Base-by-base conservation (phyloP, 2,113 vertebrate genomes). In the Anhinga anhinga region DNA sequence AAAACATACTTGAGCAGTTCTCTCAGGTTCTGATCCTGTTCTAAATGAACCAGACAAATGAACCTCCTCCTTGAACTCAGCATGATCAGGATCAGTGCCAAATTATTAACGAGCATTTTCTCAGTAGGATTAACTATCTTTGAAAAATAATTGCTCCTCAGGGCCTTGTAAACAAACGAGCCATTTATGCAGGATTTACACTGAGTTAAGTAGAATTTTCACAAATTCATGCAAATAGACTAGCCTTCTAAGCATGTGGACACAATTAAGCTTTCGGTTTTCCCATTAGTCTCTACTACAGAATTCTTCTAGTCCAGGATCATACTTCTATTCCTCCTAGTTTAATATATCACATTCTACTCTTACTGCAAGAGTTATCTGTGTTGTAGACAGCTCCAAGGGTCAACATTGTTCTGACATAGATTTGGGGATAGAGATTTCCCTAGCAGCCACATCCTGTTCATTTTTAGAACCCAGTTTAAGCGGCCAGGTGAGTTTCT, bases 41-140 rank as follows among this genome's bases (percentile, higher is more conserved):
- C 40, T 85, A 87, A 96, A 89, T 50, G 70, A 85, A 82, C 26
- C 86, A 69, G 69, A 84, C 40, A 76, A 93, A 95, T 65, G 70
- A 95, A 71, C 56, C 73, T 86, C 47, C 26, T 53, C 58, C 65
- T 25, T 53, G 8, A 96, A 82, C 78, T 56, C 94, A 63, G 80
- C 86, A n/a, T 1, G 16, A 82, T 58, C 80, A 87, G 88, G 56
- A 94, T 82, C 80, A 29, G 62, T 66, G 86, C 73, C 81, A 82
- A 94, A 85, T 82, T 85, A 90, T 91, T 94, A 91, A 87, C 90
- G 72, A 58, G 61, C 58, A 76, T 86, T 94, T 91, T 84, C 95
- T 94, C 94, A 73, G 77, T 30, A 93, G 93, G 73, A 93, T 91
- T 94, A 95, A 59, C 72, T 83, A 36, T 29, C 62, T 79, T 58